A percentile compares a stretch with the other conserved stretches of the same genome.
Conservation (phyloP, 2,113 vertebrate genomes). For the Oxyura jamaicensis region DNA sequence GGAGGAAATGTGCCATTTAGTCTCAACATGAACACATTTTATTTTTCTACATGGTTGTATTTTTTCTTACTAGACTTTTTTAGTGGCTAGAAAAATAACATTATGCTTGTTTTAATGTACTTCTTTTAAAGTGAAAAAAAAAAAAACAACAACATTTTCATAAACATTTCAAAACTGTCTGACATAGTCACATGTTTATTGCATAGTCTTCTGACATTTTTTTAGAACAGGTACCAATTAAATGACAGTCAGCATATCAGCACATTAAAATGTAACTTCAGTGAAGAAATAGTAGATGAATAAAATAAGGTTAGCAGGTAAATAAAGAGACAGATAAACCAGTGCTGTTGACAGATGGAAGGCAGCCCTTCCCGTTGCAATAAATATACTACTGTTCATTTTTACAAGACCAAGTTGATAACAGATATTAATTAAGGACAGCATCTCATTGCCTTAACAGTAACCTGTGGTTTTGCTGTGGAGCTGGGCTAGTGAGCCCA, state of each 20-base stretch:
- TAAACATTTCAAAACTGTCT: neutral
- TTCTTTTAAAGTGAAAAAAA: neutral
- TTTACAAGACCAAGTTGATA: accelerated
- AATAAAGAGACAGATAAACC: neutral
- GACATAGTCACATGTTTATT: neutral
- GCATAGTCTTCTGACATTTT: neutral
- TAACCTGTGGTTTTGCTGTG: neutral
- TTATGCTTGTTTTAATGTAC: neutral
- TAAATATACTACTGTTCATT: neutral
- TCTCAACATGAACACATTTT: constrained; percentile 31
- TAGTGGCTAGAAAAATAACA: neutral
- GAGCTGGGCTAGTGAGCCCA: neutral
- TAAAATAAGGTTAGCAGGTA: neutral
- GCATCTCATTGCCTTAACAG: neutral
- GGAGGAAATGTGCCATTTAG: constrained; percentile 35
- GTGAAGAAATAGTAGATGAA: neutral
- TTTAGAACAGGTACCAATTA: neutral
- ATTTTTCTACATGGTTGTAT: constrained; percentile 12
- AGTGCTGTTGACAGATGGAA: neutral
- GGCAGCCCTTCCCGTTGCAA: neutral
- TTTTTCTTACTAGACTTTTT: neutral
- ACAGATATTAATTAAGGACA: neutral
- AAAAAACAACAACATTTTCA: neutral
- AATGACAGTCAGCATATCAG: neutral
- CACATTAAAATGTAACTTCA: neutral